phyloP scores from a whole-genome alignment of 1,140 invertebrate genomes.

The Drosophila tristis region DNA sequence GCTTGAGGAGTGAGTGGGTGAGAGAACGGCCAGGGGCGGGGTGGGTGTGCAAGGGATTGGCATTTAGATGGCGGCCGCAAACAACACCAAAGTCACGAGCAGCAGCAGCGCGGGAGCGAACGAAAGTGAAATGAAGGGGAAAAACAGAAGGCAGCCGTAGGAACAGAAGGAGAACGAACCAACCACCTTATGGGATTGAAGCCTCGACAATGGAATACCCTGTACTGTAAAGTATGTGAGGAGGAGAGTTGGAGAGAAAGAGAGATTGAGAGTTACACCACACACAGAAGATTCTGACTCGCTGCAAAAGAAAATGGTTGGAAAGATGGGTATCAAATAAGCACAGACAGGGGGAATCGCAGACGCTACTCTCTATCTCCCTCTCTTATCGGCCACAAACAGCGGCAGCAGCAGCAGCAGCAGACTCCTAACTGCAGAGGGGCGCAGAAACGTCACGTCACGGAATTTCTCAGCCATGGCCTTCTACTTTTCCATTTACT shows the following conservation, averaged over 20 bases:
- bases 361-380: neutral
- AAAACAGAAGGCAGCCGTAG: constrained; percentile 8
- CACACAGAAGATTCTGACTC: too few species aligned
- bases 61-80: constrained; percentile 43
- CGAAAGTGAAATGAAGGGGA: constrained; percentile 45
- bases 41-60: constrained; percentile 1
- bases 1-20: neutral
- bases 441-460: constrained; percentile 59
- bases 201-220: constrained; percentile 29
- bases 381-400: constrained; percentile 25
- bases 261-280: too few species aligned
- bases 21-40: neutral
- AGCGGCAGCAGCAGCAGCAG: too few species aligned
- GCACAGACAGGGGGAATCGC: neutral
- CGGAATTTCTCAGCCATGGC: constrained; percentile 20
- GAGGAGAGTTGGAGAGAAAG: too few species aligned
- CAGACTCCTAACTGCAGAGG: neutral
- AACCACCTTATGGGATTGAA: constrained; percentile 1
- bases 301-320: too few species aligned
- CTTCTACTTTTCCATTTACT: neutral
- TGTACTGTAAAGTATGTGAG: too few species aligned
- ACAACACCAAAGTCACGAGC: constrained; percentile 29
- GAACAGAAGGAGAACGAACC: too few species aligned
- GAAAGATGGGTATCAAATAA: too few species aligned
- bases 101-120: constrained; percentile 10